These are phyloP conservation scores for Suricata suricatta DNA, from an alignment of 2,113 vertebrate genomes.

Conservation along the genomic window DNA sequence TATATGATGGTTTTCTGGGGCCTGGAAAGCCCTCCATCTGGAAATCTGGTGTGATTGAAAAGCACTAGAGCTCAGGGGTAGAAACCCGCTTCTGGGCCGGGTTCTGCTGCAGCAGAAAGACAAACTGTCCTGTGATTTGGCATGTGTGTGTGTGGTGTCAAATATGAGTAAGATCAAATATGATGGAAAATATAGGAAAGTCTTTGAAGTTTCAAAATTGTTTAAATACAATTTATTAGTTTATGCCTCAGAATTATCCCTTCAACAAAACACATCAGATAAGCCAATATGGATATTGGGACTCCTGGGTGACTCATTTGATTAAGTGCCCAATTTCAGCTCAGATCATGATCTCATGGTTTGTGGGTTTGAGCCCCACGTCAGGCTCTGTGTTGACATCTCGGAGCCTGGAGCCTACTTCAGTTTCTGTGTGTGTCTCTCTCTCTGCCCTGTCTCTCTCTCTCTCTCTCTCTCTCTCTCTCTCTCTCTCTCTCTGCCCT, in stretches of 20 bases:
- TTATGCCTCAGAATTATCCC: neutral
- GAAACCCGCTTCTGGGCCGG: neutral
- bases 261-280: neutral
- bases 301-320: too few species aligned
- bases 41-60: neutral
- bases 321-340: too few species aligned
- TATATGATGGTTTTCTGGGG: neutral
- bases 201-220: neutral
- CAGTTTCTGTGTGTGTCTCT: too few species aligned
- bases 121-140: neutral
- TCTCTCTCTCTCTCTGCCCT: too few species aligned
- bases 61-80: neutral
- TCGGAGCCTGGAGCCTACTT: too few species aligned
- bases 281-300: neutral
- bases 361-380: too few species aligned
- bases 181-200: neutral
- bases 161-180: neutral
- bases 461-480: too few species aligned
- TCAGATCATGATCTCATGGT: too few species aligned
- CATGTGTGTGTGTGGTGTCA: neutral
- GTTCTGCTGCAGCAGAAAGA: neutral
- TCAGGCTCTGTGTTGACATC: too few species aligned
- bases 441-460: too few species aligned
- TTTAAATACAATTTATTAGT: neutral
- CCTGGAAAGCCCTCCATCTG: neutral